Conservation (phyloP, 2,888 invertebrate species). For the Aporophyla nigra region DNA sequence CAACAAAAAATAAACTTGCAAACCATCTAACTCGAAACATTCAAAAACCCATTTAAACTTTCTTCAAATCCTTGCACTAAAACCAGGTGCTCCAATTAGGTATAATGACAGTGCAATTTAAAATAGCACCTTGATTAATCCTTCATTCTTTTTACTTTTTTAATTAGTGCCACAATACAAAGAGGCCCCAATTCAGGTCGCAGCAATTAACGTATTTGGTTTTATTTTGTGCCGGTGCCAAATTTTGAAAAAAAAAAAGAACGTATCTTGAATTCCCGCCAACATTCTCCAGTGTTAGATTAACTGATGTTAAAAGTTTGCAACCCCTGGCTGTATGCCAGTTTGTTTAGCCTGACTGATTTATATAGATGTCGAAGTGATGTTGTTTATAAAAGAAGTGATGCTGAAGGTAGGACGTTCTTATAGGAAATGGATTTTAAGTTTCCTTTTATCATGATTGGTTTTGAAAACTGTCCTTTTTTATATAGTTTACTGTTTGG, state of each 20-base stretch:
- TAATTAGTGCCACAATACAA: conserved; percentile 77
- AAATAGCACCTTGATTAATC: conserved; percentile 58
- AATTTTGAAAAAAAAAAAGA: conserved; percentile 80
- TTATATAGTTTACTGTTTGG: background rate
- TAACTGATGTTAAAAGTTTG: conserved; percentile 86
- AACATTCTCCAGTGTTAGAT: conserved; percentile 82
- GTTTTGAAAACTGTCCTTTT: background rate
- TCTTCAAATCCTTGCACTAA: conserved; percentile 12
- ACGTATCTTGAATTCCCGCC: conserved; percentile 80
- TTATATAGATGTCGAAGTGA: conserved; percentile 69
- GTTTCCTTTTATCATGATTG: conserved; percentile 26
- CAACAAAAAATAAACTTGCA: background rate
- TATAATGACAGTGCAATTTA: conserved; percentile 56
- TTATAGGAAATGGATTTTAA: conserved; percentile 21
- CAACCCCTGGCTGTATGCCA: conserved; percentile 77
- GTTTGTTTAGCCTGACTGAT: conserved; percentile 75
- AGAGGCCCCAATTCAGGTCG: conserved; percentile 81
- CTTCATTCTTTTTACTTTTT: conserved; percentile 66
- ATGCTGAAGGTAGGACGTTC: conserved; percentile 14
- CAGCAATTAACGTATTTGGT: conserved; percentile 84
- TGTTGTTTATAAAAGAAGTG: conserved; percentile 40
- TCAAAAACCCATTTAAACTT: conserved; percentile 26
- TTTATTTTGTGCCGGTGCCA: conserved; percentile 86
- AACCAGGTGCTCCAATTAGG: conserved; percentile 41
- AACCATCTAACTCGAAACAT: background rate